Evolutionary conservation across 2,797 vertebrate genomes (phyloP).

Genomic region (Mus spretus): DNA sequence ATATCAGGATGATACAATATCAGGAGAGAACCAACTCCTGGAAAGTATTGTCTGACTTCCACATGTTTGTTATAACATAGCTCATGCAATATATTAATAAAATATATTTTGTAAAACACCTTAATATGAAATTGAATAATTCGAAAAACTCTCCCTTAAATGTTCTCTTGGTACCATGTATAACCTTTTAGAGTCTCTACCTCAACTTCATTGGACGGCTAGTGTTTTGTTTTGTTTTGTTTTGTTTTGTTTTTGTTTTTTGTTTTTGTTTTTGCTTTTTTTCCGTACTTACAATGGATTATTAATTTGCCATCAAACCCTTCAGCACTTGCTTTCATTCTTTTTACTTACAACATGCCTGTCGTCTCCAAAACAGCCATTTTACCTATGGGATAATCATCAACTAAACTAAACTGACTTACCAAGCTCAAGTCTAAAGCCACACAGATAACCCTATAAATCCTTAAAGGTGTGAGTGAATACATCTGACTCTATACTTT

Average conservation of each 20-base stretch:
- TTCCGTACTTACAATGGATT: not conserved
- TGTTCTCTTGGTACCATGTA: not conserved
- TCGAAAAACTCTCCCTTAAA: not conserved
- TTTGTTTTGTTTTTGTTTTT: too few relatives aligned
- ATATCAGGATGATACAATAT: not conserved
- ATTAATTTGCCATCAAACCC: rapidly evolving
- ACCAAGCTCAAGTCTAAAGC: not conserved
- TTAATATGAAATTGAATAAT: not conserved
- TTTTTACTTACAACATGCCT: not conserved
- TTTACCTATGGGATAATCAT: not conserved
- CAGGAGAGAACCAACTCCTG: not conserved
- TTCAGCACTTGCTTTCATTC: not conserved
- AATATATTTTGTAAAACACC: not conserved
- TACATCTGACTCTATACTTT: too few relatives aligned
- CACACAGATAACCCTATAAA: not conserved
- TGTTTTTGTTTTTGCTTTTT: too few relatives aligned
- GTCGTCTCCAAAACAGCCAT: not conserved
- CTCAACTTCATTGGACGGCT: not conserved
- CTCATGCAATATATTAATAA: not conserved
- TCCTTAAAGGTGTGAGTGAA: not conserved
- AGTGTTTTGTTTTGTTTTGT: too few relatives aligned
- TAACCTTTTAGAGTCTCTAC: not conserved
- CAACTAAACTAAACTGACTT: not conserved
- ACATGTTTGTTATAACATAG: not conserved
- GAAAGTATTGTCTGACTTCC: not conserved